Evolutionary conservation across 2,797 vertebrate species (phyloP).

Genomic region (Sebastes ruberrimus): DNA sequence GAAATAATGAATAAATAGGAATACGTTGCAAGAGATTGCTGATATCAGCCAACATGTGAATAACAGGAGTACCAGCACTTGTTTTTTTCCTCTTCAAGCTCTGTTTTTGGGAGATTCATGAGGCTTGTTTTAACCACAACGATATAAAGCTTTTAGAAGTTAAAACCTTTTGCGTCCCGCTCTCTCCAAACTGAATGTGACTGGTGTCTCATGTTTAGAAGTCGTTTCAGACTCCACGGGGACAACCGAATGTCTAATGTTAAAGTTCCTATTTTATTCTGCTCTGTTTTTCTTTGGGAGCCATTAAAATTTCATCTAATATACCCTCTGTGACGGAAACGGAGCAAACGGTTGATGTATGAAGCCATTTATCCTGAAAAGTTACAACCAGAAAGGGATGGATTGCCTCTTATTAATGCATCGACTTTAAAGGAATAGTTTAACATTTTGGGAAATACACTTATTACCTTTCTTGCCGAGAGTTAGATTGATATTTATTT

Average conservation of each 20-base stretch:
- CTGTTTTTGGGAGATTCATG: not conserved
- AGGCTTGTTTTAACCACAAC: not conserved
- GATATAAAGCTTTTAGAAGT: not conserved
- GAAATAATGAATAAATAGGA: too few relatives aligned
- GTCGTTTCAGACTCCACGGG: not conserved
- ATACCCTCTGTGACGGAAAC: not conserved
- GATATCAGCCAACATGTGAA: too few relatives aligned
- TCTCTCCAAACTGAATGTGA: conserved; percentile 13
- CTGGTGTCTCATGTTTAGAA: not conserved
- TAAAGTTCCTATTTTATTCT: conserved; percentile 17
- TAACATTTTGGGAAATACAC: not conserved
- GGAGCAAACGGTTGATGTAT: not conserved
- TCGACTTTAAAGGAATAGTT: not conserved
- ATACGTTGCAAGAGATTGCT: too few relatives aligned
- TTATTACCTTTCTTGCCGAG: not conserved
- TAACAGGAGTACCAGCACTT: too few relatives aligned
- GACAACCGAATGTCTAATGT: conserved; percentile 2
- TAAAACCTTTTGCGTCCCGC: not conserved
- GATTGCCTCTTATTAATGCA: not conserved
- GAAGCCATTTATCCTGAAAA: not conserved
- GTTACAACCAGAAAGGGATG: not conserved
- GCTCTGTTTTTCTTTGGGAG: conserved; percentile 10
- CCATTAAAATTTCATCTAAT: conserved; percentile 8
- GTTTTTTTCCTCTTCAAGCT: fast-evolving
- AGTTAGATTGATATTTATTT: not conserved